Conservation (phyloP, 2,797 vertebrate genomes). For the Poecilia wingei region DNA sequence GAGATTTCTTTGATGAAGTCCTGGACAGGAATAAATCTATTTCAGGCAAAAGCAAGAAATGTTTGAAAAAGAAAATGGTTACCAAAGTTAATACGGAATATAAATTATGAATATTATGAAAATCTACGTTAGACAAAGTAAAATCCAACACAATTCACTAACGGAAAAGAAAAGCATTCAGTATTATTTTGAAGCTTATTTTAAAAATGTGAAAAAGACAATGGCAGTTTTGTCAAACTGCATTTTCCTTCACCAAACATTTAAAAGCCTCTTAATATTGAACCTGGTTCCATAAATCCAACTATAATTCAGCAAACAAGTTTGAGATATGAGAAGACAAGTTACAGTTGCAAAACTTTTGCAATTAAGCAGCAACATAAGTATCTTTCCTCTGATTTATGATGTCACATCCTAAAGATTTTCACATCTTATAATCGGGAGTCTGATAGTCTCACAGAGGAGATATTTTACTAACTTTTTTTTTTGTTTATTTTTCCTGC, state of each 20-base stretch:
- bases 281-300: not conserved
- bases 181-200: not conserved
- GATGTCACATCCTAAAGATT: not conserved
- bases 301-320: not conserved
- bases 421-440: not conserved
- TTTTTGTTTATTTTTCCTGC: not conserved
- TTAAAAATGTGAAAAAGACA: not conserved
- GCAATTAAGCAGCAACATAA: not conserved
- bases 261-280: not conserved
- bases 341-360: not conserved
- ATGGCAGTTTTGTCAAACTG: not conserved
- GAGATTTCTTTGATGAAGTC: not conserved
- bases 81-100: not conserved
- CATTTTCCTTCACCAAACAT: not conserved
- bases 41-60: not conserved
- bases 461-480: not conserved
- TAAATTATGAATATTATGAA: not conserved
- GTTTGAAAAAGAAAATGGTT: not conserved
- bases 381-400: not conserved
- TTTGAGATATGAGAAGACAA: not conserved
- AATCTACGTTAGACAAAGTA: not conserved
- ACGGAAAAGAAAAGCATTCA: not conserved
- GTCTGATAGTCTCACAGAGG: not conserved
- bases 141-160: not conserved
- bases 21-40: not conserved